phyloP scores from a whole-genome alignment of 1,140 invertebrate genomes.

The Drosophila oshimai region DNA sequence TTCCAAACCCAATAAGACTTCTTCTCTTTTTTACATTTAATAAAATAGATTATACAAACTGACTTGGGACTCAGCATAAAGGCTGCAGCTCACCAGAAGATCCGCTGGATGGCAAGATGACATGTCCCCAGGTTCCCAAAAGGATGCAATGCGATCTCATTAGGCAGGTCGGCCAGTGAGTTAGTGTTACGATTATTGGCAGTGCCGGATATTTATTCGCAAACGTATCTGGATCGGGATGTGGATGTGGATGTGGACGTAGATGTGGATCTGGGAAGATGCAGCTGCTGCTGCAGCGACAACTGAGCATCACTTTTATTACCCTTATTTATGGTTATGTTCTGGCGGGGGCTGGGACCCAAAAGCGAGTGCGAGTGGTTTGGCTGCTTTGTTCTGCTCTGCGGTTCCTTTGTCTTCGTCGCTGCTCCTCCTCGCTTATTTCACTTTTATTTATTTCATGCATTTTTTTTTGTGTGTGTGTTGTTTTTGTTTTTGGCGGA shows the following conservation, averaged over 20 bases:
- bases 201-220: constrained; percentile 55
- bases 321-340: constrained; percentile 76
- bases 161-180: constrained; percentile 27
- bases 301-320: constrained; percentile 78
- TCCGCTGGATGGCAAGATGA: neutral
- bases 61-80: too few species aligned
- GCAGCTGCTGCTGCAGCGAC: constrained; percentile 43
- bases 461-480: neutral
- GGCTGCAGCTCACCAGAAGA: neutral
- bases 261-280: constrained; percentile 10
- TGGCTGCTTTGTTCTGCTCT: constrained; percentile 21
- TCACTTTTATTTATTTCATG: constrained; percentile 2
- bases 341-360: constrained; percentile 2
- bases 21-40: too few species aligned
- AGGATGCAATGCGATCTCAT: neutral
- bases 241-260: neutral
- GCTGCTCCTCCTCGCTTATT: neutral
- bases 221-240: neutral
- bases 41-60: too few species aligned
- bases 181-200: constrained; percentile 76
- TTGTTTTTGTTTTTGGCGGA: constrained; percentile 6
- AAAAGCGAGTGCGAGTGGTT: constrained; percentile 6
- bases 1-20: too few species aligned
- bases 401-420: constrained; percentile 8
- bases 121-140: neutral